Evolutionary conservation across 1,140 invertebrate species (phyloP).

Genomic region (Sarcophaga bullata): DNA sequence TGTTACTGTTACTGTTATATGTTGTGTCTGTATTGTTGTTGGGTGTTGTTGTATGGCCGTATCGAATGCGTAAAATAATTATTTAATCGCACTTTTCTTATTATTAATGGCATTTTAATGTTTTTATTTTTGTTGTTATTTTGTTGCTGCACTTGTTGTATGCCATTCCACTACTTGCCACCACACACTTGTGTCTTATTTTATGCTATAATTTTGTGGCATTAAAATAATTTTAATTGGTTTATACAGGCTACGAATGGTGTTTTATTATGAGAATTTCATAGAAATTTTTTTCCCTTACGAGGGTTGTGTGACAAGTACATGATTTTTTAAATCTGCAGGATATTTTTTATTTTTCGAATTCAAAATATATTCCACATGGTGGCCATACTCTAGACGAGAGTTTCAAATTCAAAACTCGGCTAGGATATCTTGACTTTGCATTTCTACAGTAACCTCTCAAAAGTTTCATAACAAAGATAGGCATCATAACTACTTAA

Average conservation of each 20-base stretch:
- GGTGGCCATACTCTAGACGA: too few relatives aligned
- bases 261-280: too few relatives aligned
- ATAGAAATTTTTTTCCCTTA: too few relatives aligned
- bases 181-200: background rate
- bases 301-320: too few relatives aligned
- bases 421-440: too few relatives aligned
- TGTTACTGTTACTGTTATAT: background rate
- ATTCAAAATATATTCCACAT: too few relatives aligned
- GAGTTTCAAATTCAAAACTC: too few relatives aligned
- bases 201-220: conserved; percentile 26
- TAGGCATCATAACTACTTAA: too few relatives aligned
- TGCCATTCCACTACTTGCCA: background rate
- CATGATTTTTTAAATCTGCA: too few relatives aligned
- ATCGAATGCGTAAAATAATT: conserved; percentile 36
- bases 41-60: background rate
- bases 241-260: background rate
- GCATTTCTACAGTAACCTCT: too few relatives aligned
- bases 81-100: conserved; percentile 33
- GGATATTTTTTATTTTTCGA: too few relatives aligned
- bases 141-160: background rate
- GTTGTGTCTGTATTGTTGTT: background rate
- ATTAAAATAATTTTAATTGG: conserved; percentile 40
- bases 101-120: conserved; percentile 23
- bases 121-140: background rate
- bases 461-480: too few relatives aligned